A percentile compares a stretch with the other conserved stretches of the same genome.
Conservation (phyloP, 2,888 invertebrate species). For the Dryococelus australis region DNA sequence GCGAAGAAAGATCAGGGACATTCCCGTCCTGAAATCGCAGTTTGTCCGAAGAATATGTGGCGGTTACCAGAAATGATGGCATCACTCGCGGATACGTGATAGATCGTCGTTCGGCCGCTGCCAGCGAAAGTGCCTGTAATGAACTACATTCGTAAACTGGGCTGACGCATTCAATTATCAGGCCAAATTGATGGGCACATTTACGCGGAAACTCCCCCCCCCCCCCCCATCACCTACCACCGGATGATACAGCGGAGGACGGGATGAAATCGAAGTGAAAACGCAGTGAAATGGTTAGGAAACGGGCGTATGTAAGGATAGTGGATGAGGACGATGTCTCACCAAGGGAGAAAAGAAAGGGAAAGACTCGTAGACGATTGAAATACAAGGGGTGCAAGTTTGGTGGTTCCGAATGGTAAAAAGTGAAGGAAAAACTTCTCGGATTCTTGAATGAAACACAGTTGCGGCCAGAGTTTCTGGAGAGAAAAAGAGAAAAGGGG, state of each 20-base stretch:
- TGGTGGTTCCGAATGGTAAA: slow-evolving; percentile 20
- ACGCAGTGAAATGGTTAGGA: neutral
- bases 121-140: neutral
- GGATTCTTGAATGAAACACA: neutral
- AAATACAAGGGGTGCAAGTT: slow-evolving; percentile 25
- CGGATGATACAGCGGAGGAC: neutral
- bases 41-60: neutral
- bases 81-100: neutral
- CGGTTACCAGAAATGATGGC: neutral
- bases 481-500: neutral
- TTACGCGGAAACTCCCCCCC: slow-evolving; percentile 29
- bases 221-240: no score
- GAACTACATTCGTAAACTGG: slow-evolving; percentile 36
- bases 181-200: slow-evolving; percentile 36
- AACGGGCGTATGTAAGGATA: neutral
- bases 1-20: no score
- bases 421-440: neutral
- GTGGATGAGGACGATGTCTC: neutral
- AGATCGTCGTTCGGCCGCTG: neutral
- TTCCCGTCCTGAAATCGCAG: neutral
- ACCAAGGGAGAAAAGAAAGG: neutral
- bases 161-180: slow-evolving; percentile 37
- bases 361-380: neutral
- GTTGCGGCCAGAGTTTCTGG: neutral
- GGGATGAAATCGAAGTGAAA: slow-evolving; percentile 6